Evolutionary conservation across 1,140 invertebrate species (phyloP).

Genomic region (Pseudomyrmex cubaensis): DNA sequence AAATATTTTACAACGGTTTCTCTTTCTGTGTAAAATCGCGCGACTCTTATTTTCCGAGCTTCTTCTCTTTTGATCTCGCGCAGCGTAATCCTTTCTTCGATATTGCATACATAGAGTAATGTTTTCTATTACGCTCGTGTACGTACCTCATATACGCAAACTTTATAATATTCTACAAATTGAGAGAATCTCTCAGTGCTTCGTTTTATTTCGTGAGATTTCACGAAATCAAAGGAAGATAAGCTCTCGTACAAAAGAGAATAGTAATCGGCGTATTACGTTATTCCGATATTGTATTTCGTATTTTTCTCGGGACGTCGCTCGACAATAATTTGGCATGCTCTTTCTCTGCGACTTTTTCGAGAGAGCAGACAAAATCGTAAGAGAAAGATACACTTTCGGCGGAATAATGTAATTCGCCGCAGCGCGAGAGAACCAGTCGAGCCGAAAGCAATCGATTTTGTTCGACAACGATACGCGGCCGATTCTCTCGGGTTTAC

Average conservation of each 20-base stretch:
- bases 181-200: background rate
- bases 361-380: background rate
- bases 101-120: background rate
- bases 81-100: too few relatives aligned
- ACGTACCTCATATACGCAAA: background rate
- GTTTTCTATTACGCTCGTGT: too few relatives aligned
- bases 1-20: too few relatives aligned
- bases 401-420: background rate
- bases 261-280: slow-evolving; percentile 1
- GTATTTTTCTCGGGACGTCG: background rate
- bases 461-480: background rate
- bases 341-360: background rate
- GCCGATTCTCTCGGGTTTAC: too few relatives aligned
- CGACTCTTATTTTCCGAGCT: too few relatives aligned
- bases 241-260: slow-evolving; percentile 1
- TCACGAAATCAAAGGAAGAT: slow-evolving; percentile 16
- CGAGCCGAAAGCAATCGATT: slow-evolving; percentile 17
- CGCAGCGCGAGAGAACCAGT: background rate
- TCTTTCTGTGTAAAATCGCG: too few relatives aligned
- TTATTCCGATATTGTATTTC: background rate
- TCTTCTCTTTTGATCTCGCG: too few relatives aligned
- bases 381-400: slow-evolving; percentile 23
- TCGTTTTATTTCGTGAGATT: background rate
- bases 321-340: slow-evolving; percentile 16
- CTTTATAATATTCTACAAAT: background rate